Base-by-base conservation (phyloP, 2,888 invertebrate genomes). In the Ectemnius continuus region DNA sequence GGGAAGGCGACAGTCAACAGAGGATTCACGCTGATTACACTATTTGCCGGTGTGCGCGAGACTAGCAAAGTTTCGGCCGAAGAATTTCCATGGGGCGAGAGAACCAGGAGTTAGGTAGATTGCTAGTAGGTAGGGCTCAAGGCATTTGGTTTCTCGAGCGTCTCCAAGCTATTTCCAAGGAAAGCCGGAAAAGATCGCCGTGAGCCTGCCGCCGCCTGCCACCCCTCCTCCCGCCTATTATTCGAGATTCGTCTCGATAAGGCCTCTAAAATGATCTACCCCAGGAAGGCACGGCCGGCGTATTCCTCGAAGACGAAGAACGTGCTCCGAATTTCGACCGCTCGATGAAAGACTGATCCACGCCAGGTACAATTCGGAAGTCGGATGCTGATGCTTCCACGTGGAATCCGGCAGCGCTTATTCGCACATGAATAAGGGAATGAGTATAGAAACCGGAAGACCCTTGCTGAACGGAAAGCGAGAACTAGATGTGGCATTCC, bases 401-500 rank as follows among this genome's bases (percentile, higher is more conserved):
- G 65, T 66, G 65, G 52, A 52, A 77, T 71, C 56, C 20, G 66
- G 18, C 60, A 66, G 64, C 61, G 72, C 47, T 72, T 69, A 75
- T 72, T 58, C 69, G 52, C 28, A 36, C 28, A 6, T 8, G 28
- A 36, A 36, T 36, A 4, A 36, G 8, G 28, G 8, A 36, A 36
- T 8, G 28, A 6, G 28, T 0, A 36, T 8, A 4, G 28, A 36
- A 36, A 8, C 8, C 28, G 28, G 28, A 4, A 36, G 2, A 13
- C 20, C 13, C n/a, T 0, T 18, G n/a, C 4, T 14, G 16, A 0
- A 56, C n/a, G 60, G 66, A 59, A 61, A 63, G 64, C 77, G 69
- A 76, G 77, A 77, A 75, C 76, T 46, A 66, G 67, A 63, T 63
- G 69, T 72, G 72, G 20, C 2, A 20, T 20, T 20, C 20, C 20